These are phyloP conservation scores for Tenebrosternarchus preto DNA, from an alignment of 2,113 vertebrate species.

Conservation along the genomic window DNA sequence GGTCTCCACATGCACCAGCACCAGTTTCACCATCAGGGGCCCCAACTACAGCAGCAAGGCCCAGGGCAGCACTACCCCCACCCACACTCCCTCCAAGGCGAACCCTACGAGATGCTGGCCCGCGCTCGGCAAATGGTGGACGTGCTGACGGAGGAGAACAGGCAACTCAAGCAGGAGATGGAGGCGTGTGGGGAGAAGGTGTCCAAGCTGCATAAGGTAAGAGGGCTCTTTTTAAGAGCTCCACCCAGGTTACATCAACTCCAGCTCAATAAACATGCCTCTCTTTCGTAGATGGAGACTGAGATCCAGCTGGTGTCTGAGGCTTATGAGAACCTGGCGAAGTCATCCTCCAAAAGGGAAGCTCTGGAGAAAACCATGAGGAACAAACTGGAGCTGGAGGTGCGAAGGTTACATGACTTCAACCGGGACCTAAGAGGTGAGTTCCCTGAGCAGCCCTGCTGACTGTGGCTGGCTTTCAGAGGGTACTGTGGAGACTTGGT, in stretches of 20 bases:
- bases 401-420: constrained; percentile 95
- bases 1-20: constrained; percentile 82
- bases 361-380: constrained; percentile 97
- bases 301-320: constrained; percentile 97
- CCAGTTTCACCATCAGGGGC: constrained; percentile 52
- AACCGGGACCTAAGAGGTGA: constrained; percentile 96
- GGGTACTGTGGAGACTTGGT: not conserved
- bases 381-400: constrained; percentile 95
- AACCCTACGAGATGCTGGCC: constrained; percentile 87
- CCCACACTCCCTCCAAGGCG: constrained; percentile 76
- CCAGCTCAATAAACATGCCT: not conserved
- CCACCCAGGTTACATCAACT: not conserved
- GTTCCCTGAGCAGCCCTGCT: not conserved
- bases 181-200: constrained; percentile 93
- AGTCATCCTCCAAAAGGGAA: constrained; percentile 94
- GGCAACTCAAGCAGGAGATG: constrained; percentile 88
- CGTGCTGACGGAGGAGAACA: constrained; percentile 90
- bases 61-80: constrained; percentile 56
- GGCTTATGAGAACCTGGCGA: constrained; percentile 94
- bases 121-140: constrained; percentile 95
- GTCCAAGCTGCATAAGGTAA: constrained; percentile 92
- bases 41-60: constrained; percentile 62
- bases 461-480: not conserved
- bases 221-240: not conserved
- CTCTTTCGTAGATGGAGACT: constrained; percentile 83